Evolutionary conservation across 2,113 vertebrate genomes (phyloP), one percentile per base, ranked within the genome.

Genomic region (Neomonachus schauinslandi): DNA sequence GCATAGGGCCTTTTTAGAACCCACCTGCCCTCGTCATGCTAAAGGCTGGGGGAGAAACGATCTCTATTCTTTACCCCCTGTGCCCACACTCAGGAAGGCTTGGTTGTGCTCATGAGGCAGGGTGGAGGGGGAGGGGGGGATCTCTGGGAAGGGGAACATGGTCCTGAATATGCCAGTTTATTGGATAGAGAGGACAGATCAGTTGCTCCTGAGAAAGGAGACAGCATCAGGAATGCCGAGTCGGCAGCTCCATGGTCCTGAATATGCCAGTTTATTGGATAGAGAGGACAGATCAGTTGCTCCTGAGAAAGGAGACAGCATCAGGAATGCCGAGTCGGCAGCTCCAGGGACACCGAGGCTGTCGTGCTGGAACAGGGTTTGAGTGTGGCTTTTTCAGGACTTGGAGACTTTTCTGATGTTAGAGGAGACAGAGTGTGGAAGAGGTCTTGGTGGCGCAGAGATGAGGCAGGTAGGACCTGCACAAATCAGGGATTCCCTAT

Each of bases 321-420:
- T 12, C 1, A 5, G 4, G 42, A 13, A 67, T 1, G 3, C 5
- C 1, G 0, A 12, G 22, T 19, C 14, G 5, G 92, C 69, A n/a
- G 33, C 15, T 0, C 0, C 0, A 5, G 12, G 10, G 9, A 53
- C 69, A n/a, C 22, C 19, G 1, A 26, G 0, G 71, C 10, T 11
- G 0, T 19, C 2, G 0, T 11, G 7, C 57, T 5, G 3, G 21
- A 42, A 31, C 16, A 10, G 7, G 31, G 21, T 33, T 26, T 26
- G 19, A 14, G 19, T 0, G 42, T 39, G 13, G 36, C 22, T 49
- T 33, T 36, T 63, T 12, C 42, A 26, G 80, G 7, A 16, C 26
- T 7, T 28, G 80, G 71, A n/a, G 46, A 3, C n/a, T 21, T 53
- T 71, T 49, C 71, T 22, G 26, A 74, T 4, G 36, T 80, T 3